These are phyloP conservation scores for Leucoma salicis DNA, from an alignment of 2,888 invertebrate species.

Conservation along the genomic window DNA sequence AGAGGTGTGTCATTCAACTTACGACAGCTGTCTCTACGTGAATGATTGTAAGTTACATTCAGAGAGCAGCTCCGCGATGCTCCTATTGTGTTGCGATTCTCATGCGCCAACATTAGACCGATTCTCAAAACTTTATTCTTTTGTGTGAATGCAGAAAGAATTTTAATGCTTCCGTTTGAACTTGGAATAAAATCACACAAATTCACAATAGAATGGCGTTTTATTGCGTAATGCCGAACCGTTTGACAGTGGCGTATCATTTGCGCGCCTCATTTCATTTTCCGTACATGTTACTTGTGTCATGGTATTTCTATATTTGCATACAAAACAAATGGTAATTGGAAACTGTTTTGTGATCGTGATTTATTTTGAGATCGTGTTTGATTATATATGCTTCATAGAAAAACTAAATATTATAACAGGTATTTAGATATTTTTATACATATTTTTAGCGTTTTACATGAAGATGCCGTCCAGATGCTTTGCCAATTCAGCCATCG, in stretches of 20 bases:
- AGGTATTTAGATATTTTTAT: no score
- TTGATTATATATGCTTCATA: not conserved
- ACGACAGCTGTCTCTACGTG: constrained; percentile 28
- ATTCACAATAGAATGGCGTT: constrained; percentile 55
- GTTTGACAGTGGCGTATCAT: constrained; percentile 48
- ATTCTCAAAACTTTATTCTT: constrained; percentile 78
- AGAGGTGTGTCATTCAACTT: constrained; percentile 9
- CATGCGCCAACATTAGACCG: constrained; percentile 65
- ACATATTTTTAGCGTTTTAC: no score
- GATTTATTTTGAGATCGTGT: not conserved
- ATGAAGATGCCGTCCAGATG: no score
- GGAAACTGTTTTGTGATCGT: constrained; percentile 5
- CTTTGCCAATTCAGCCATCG: no score
- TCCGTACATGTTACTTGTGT: constrained; percentile 31
- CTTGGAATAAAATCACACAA: constrained; percentile 58
- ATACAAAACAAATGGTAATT: constrained; percentile 10
- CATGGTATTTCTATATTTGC: constrained; percentile 25
- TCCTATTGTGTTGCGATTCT: constrained; percentile 68
- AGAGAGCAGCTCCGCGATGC: constrained; percentile 42
- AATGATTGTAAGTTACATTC: constrained; percentile 27
- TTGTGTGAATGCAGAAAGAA: constrained; percentile 75
- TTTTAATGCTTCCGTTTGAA: constrained; percentile 79
- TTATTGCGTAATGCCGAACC: constrained; percentile 58
- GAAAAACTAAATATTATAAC: not conserved
- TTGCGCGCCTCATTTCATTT: constrained; percentile 43